Evolutionary conservation across 2,888 invertebrate genomes (phyloP).

Genomic region (Holacanthella duospinosa): DNA sequence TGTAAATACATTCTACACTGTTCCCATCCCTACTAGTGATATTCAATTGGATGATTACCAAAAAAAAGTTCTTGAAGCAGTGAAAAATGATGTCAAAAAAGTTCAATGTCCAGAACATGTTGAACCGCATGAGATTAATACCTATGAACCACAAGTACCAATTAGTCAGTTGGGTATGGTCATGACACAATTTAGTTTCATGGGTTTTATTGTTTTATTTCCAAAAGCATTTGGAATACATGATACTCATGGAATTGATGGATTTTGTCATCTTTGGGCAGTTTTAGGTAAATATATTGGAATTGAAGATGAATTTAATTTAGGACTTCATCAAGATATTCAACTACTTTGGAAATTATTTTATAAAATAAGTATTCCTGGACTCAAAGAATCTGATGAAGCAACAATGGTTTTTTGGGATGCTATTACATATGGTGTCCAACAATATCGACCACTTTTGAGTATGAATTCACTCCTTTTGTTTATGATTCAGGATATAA

Average conservation of each 20-base stretch:
- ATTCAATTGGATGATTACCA: not conserved
- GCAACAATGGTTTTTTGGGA: not conserved
- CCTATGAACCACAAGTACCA: conserved; percentile 10
- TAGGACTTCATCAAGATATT: not conserved
- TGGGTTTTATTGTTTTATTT: conserved; percentile 13
- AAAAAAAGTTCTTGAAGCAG: not conserved
- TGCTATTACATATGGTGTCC: not conserved
- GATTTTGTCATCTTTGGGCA: conserved; percentile 7
- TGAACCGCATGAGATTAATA: conserved; percentile 3
- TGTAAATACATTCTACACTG: conserved; percentile 1
- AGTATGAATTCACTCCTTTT: not conserved
- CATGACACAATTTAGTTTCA: conserved; percentile 16
- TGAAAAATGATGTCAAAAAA: conserved; percentile 7
- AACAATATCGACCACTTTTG: not conserved
- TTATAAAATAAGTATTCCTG: not conserved
- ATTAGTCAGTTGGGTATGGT: conserved; percentile 10
- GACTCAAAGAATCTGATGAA: not conserved
- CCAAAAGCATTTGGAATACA: conserved; percentile 15
- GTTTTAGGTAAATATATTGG: conserved; percentile 2
- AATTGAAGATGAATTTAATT: conserved; percentile 4
- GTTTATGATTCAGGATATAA: not conserved
- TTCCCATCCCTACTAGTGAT: not conserved
- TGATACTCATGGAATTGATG: conserved; percentile 9
- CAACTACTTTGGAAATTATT: not conserved
- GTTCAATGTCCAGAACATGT: not conserved